Conservation (phyloP, 2,888 invertebrate species). For the Drosophila atripex region DNA sequence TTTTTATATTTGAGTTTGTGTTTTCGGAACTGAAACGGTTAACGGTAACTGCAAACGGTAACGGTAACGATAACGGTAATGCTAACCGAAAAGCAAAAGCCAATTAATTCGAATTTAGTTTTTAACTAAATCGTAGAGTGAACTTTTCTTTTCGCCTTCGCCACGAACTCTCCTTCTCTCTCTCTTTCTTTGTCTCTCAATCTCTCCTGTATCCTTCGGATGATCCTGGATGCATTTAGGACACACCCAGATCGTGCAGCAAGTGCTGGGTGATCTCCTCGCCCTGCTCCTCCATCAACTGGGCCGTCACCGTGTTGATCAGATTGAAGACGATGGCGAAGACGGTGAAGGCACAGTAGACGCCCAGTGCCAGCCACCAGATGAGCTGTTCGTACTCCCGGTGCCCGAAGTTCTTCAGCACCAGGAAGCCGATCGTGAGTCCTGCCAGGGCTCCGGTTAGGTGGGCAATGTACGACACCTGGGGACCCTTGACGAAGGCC, state of each 20-base stretch:
- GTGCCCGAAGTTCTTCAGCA: constrained; percentile 97
- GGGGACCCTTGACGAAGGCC: constrained; percentile 85
- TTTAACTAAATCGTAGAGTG: constrained; percentile 66
- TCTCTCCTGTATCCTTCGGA: constrained; percentile 23
- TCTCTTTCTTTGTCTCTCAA: constrained; percentile 7
- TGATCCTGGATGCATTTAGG: constrained; percentile 63
- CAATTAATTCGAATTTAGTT: constrained; percentile 69
- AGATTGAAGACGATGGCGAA: constrained; percentile 96
- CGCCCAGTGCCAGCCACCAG: constrained; percentile 97
- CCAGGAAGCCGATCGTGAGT: constrained; percentile 95
- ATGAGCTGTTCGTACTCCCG: constrained; percentile 95
- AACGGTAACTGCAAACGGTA: constrained; percentile 50
- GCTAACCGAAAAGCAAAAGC: constrained; percentile 60
- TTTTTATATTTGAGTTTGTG: constrained; percentile 39
- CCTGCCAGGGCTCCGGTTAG: constrained; percentile 97
- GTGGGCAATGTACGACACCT: constrained; percentile 98
- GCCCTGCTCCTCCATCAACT: constrained; percentile 83
- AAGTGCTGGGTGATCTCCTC: constrained; percentile 84
- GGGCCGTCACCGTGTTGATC: constrained; percentile 86
- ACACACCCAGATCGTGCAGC: constrained; percentile 84
- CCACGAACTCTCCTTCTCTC: constrained; percentile 16
- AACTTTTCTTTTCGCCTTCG: constrained; percentile 43
- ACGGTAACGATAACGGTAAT: constrained; percentile 44
- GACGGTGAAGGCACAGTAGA: constrained; percentile 96
- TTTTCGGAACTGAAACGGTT: constrained; percentile 61